Percentiles rank a stretch among this genome's conserved stretches.
Conservation (phyloP, 2,797 vertebrate species). For the Spinibarbus caldwelli region DNA sequence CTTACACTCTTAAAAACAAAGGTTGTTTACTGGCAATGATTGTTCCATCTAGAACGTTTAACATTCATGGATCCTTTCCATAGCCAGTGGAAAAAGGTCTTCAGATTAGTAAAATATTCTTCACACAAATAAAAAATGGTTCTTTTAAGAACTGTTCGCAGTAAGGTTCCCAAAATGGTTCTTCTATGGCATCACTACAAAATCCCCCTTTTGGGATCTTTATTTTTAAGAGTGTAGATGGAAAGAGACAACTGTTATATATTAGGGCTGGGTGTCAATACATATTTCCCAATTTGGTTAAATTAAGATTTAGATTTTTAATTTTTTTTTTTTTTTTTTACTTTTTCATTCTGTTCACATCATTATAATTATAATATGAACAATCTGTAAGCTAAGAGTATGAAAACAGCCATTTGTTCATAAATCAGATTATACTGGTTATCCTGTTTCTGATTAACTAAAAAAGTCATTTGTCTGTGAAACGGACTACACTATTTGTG, state of each 20-base stretch:
- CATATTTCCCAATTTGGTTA: background rate
- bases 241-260: slow-evolving; percentile 8
- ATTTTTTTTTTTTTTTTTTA: background rate
- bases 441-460: background rate
- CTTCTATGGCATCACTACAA: background rate
- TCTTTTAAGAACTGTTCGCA: background rate
- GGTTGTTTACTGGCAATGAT: background rate
- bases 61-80: background rate
- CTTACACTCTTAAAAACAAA: slow-evolving; percentile 3
- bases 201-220: background rate
- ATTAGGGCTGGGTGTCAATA: background rate
- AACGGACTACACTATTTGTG: background rate
- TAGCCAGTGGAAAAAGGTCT: too few relatives aligned
- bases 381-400: background rate
- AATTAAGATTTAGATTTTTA: background rate
- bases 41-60: background rate
- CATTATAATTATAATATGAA: background rate
- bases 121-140: background rate
- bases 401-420: background rate
- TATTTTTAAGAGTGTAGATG: background rate
- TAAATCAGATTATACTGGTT: background rate
- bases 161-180: background rate
- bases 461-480: background rate
- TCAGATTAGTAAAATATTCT: background rate
- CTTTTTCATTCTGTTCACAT: background rate